phyloP scores from a whole-genome alignment of 2,797 vertebrate species.

The Aplochiton taeniatus region DNA sequence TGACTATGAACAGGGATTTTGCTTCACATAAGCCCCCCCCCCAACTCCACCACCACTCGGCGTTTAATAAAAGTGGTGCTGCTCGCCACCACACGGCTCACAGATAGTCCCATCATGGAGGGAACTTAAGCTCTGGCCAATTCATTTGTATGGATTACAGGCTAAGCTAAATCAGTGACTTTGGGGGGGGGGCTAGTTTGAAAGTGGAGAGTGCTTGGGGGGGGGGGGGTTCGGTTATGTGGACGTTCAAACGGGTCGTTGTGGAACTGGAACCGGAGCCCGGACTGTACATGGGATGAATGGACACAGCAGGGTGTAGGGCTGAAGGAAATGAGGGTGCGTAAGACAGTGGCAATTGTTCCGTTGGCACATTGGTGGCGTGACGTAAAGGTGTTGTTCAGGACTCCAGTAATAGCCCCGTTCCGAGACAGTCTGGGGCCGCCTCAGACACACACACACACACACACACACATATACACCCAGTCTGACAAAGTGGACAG shows the following conservation, averaged over 20 bases:
- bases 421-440: not conserved
- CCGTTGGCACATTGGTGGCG: not conserved
- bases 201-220: conserved; percentile 25
- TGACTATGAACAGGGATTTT: conserved; percentile 7
- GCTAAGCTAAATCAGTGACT: not conserved
- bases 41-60: too few species aligned
- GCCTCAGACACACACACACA: not conserved
- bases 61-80: conserved; percentile 14
- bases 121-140: not conserved
- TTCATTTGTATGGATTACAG: conserved; percentile 4
- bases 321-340: not conserved
- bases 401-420: not conserved
- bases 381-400: not conserved
- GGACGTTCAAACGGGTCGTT: conserved; percentile 10
- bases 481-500: not conserved
- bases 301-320: too few species aligned
- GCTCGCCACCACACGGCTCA: not conserved
- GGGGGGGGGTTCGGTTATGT: conserved; percentile 21
- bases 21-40: not conserved
- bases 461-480: conserved; percentile 6
- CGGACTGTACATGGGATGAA: not conserved
- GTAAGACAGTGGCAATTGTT: not conserved
- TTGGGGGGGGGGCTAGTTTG: not conserved
- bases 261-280: not conserved
- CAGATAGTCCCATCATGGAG: conserved; percentile 3